Evolutionary conservation across 2,888 invertebrate species (phyloP), one percentile per base, ranked within the genome.

Genomic region (Athrips mouffetella): DNA sequence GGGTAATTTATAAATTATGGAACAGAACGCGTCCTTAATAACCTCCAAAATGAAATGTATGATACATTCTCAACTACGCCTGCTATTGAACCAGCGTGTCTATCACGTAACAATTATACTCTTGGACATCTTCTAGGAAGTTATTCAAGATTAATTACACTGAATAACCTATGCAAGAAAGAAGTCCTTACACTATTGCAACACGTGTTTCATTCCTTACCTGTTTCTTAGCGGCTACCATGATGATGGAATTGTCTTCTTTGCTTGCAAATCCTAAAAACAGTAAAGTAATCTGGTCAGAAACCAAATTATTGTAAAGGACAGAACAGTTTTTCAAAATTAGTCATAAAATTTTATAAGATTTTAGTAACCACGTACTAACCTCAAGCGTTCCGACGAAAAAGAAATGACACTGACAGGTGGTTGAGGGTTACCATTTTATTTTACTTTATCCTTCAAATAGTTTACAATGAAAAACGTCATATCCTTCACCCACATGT

Each of bases 161-260:
- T 51, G 73, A 74, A 62, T 65, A 74, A 65, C n/a, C 62, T 67
- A 67, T 65, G 67, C 63, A 60, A 65, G 33, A 61, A 60, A 65
- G 33, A 61, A 73, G 82, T 81, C 84, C 84, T 57, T 44, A 48
- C 8, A 27, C 18, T 30, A 37, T 37, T 48, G 3, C 51, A 58
- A 61, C 78, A 83, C 70, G 74, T 76, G 79, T 63, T n/a, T n/a
- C n/a, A n/a, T n/a, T 51, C 46, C 84, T 81, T 89, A 94, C 94
- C 91, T 94, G 94, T 89, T 96, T 96, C 90, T 96, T 96, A 76
- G 93, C 93, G 54, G 95, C 94, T 75, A 95, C 96, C 96, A 96
- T 96, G 70, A 61, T 82, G 71, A 39, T 27, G 31, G 6, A 21
- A 20, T 20, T 20, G 20, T 27, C 39, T 30, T 27, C 16, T 13